Evolutionary conservation across 2,113 vertebrate genomes (phyloP).

Genomic region (Dolichotis patagonum): DNA sequence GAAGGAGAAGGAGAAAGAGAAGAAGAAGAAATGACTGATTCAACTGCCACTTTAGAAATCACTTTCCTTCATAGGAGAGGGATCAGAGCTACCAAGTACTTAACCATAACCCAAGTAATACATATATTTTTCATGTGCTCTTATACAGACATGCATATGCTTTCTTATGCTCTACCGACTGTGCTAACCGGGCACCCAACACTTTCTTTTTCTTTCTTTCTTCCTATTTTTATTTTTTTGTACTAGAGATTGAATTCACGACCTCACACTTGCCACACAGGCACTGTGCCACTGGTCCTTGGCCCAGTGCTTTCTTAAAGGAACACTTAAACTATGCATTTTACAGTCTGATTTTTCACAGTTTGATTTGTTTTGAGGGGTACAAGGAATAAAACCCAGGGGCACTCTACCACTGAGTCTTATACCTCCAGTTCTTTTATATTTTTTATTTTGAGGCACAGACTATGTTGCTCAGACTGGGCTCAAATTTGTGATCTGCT

Average conservation of each 20-base stretch:
- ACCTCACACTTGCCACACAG: no score
- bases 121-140: not conserved
- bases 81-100: not conserved
- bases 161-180: not conserved
- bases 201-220: no score
- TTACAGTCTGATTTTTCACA: not conserved
- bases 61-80: not conserved
- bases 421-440: not conserved
- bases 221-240: no score
- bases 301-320: slow-evolving; percentile 11
- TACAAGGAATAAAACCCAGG: not conserved
- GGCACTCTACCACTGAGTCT: not conserved
- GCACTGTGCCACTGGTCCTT: no score
- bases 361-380: not conserved
- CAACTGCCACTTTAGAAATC: not conserved
- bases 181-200: no score
- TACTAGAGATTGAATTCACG: no score
- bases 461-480: not conserved
- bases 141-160: not conserved
- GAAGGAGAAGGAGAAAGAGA: fast-evolving
- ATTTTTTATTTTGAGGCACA: not conserved
- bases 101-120: not conserved
- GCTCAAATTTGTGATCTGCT: not conserved
- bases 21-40: not conserved
- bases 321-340: not conserved